Conservation (phyloP, 2,113 vertebrate genomes). For the Peromyscus californicus region DNA sequence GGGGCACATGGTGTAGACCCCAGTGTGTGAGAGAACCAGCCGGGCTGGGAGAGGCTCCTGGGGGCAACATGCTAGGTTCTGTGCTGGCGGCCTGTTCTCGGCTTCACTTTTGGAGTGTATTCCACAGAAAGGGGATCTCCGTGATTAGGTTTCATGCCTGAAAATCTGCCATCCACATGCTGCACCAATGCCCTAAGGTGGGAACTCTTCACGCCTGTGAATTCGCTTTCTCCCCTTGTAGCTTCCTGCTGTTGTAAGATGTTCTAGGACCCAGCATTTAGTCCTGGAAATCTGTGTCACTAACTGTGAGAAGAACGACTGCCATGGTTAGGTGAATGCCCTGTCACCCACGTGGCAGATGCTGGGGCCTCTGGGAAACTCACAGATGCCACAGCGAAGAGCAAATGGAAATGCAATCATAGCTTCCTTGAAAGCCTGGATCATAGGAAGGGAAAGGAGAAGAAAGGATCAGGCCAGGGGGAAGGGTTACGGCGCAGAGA, state of each 20-base stretch:
- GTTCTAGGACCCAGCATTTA: not conserved
- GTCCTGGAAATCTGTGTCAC: not conserved
- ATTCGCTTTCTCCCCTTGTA: not conserved
- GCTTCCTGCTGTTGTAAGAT: not conserved
- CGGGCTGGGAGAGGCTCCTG: not conserved
- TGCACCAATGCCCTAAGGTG: too few species aligned
- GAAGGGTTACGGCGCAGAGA: not conserved
- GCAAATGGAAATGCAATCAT: not conserved
- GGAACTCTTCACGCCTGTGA: not conserved
- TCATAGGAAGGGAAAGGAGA: too few species aligned
- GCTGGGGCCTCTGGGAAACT: too few species aligned
- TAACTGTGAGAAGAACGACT: not conserved
- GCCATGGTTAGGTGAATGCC: not conserved
- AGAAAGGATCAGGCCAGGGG: not conserved
- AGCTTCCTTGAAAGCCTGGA: not conserved
- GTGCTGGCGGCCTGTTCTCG: rapidly evolving
- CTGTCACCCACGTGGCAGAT: not conserved
- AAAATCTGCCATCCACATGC: not conserved
- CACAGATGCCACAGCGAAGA: slow-evolving; percentile 20
- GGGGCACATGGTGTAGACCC: not conserved
- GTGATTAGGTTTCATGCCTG: not conserved
- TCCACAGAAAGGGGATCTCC: not conserved
- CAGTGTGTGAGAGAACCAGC: not conserved
- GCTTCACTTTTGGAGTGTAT: not conserved
- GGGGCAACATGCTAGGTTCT: slow-evolving; percentile 13